Percentiles rank a stretch among this genome's conserved stretches.
phyloP scores from a whole-genome alignment of 2,797 vertebrate genomes.

The Melanotaenia parkinsoni region DNA sequence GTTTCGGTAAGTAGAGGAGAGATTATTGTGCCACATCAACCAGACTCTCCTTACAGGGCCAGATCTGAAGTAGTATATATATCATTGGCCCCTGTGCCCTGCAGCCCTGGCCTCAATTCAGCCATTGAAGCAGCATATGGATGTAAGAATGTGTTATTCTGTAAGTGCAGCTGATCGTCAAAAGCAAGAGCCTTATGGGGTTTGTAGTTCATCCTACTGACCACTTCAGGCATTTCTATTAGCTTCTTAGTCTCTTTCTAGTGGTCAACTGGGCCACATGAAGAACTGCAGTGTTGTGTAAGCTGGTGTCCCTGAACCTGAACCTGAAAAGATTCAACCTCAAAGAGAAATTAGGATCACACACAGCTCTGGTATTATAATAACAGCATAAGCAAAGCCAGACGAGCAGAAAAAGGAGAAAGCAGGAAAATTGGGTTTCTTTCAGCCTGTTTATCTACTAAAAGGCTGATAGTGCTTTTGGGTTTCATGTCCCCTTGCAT shows the following conservation, averaged over 20 bases:
- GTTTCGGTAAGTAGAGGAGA: constrained; percentile 27
- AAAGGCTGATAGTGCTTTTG: constrained; percentile 39
- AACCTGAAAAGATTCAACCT: constrained; percentile 24
- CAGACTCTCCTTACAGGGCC: constrained; percentile 37
- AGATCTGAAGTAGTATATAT: constrained; percentile 51
- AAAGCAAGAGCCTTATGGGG: constrained; percentile 21
- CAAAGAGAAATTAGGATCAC: not conserved
- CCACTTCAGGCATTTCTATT: constrained; percentile 35
- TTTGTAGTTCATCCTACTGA: constrained; percentile 41
- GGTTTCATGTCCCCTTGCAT: constrained; percentile 48
- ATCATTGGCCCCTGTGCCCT: constrained; percentile 47
- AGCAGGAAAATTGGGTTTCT: constrained; percentile 20
- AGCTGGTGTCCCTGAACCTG: constrained; percentile 16
- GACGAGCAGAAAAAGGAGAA: not conserved
- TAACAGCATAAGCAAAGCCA: not conserved
- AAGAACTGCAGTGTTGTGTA: not conserved
- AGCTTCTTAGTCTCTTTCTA: constrained; percentile 7
- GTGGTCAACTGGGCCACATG: constrained; percentile 5
- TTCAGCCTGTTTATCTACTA: constrained; percentile 37
- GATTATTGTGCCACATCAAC: constrained; percentile 31
- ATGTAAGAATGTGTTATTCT: constrained; percentile 16
- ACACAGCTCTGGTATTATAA: constrained; percentile 5
- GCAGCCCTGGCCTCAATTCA: constrained; percentile 49
- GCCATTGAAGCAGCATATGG: constrained; percentile 17
- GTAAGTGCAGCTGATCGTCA: constrained; percentile 15